Percentiles rank a stretch among this genome's conserved stretches.
Evolutionary conservation across 1,140 invertebrate genomes (phyloP).

Genomic region (Hydropsyche tenuis): DNA sequence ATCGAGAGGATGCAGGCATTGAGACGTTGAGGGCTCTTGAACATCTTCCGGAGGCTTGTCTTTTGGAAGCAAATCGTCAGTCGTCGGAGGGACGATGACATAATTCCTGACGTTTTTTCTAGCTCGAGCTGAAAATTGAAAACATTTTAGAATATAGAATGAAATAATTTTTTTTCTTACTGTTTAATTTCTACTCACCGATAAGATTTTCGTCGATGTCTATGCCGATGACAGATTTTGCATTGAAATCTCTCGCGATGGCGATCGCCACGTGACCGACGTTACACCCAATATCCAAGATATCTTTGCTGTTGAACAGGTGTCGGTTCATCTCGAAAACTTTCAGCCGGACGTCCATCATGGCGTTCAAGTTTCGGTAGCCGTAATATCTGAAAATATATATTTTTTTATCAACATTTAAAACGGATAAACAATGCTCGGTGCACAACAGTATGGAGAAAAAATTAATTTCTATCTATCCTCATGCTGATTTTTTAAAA

Average conservation of each 20-base stretch:
- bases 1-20: slow-evolving; percentile 6
- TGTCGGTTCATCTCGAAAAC: slow-evolving; percentile 80
- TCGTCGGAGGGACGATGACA: slow-evolving; percentile 44
- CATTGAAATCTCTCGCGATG: slow-evolving; percentile 84
- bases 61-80: slow-evolving; percentile 36
- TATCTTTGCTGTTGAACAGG: slow-evolving; percentile 88
- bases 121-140: slow-evolving; percentile 59
- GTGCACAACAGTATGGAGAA: no score
- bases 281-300: slow-evolving; percentile 98
- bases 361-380: slow-evolving; percentile 83
- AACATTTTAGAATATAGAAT: neutral
- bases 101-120: slow-evolving; percentile 83
- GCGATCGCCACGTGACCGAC: slow-evolving; percentile 91
- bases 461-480: no score
- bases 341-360: slow-evolving; percentile 81
- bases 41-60: slow-evolving; percentile 6
- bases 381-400: slow-evolving; percentile 81
- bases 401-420: no score
- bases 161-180: neutral
- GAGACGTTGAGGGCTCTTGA: slow-evolving; percentile 14
- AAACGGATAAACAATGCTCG: no score
- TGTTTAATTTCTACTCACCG: slow-evolving; percentile 52
- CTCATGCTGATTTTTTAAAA: no score
- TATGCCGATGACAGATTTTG: slow-evolving; percentile 87
- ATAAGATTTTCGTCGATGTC: slow-evolving; percentile 95